A percentile compares a stretch with the other conserved stretches of the same genome.
These are phyloP conservation scores for Aphelenchoides fujianensis DNA, from an alignment of 1,140 invertebrate species.

Conservation along the genomic window DNA sequence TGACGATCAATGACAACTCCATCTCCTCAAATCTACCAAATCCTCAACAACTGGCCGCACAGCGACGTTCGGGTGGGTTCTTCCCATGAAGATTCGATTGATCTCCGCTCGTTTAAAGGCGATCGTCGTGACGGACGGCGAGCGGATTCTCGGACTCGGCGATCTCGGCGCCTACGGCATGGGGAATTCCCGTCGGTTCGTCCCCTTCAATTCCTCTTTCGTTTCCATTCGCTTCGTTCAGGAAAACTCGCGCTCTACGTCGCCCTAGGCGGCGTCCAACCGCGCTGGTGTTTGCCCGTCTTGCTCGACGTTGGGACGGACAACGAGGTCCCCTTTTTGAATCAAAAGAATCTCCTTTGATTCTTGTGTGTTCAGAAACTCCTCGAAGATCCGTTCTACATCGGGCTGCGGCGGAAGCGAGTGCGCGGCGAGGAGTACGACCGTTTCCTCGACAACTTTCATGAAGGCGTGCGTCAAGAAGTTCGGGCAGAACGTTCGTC, in stretches of 20 bases:
- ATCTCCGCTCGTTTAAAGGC: slow-evolving; percentile 68
- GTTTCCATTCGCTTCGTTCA: no score
- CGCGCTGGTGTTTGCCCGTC: slow-evolving; percentile 85
- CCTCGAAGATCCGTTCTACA: slow-evolving; percentile 88
- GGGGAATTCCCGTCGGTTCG: slow-evolving; percentile 87
- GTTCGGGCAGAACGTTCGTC: slow-evolving; percentile 39
- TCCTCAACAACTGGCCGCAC: slow-evolving; percentile 77
- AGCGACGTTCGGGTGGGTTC: slow-evolving; percentile 70
- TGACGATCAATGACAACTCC: slow-evolving; percentile 92
- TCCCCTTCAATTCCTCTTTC: no score
- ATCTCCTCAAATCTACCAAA: slow-evolving; percentile 68
- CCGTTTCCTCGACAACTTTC: slow-evolving; percentile 91
- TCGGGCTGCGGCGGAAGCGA: slow-evolving; percentile 82
- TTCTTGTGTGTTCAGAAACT: slow-evolving; percentile 73
- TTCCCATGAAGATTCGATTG: background rate
- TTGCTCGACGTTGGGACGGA: slow-evolving; percentile 88
- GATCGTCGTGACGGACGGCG: slow-evolving; percentile 90
- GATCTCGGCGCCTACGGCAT: slow-evolving; percentile 90
- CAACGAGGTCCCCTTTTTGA: slow-evolving; percentile 68
- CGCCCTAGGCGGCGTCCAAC: slow-evolving; percentile 85
- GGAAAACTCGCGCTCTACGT: slow-evolving; percentile 89
- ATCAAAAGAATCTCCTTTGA: slow-evolving; percentile 18
- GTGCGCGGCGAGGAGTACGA: slow-evolving; percentile 84
- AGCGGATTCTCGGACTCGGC: slow-evolving; percentile 85
- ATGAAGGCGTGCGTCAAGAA: slow-evolving; percentile 88